Percentiles rank a stretch among this genome's conserved stretches.
phyloP scores from a whole-genome alignment of 2,113 vertebrate genomes.

The Planiliza haematocheilus region DNA sequence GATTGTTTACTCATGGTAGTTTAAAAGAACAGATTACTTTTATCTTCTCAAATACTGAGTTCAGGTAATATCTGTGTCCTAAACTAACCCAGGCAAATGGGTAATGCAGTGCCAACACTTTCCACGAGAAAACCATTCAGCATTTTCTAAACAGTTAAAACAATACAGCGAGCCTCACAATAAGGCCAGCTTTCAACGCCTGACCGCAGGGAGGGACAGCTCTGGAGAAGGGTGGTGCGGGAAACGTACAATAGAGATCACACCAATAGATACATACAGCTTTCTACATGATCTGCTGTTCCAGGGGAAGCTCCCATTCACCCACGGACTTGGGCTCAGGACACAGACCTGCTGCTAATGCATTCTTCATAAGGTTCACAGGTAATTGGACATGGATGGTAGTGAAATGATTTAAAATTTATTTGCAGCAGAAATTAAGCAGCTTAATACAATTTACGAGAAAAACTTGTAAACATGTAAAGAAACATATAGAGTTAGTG shows the following conservation, averaged over 20 bases:
- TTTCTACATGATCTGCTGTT: slow-evolving; percentile 43
- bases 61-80: slow-evolving; percentile 26
- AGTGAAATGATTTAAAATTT: background rate
- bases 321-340: slow-evolving; percentile 24
- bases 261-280: slow-evolving; percentile 59
- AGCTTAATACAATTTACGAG: too few species aligned
- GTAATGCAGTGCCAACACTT: slow-evolving; percentile 79
- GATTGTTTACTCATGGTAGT: background rate
- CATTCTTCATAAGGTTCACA: slow-evolving; percentile 53
- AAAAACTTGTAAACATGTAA: too few species aligned
- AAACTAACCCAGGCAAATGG: slow-evolving; percentile 48
- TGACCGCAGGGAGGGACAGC: slow-evolving; percentile 60
- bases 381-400: slow-evolving; percentile 26
- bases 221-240: slow-evolving; percentile 68
- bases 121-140: slow-evolving; percentile 78
- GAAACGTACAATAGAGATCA: slow-evolving; percentile 60
- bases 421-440: too few species aligned
- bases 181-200: slow-evolving; percentile 62
- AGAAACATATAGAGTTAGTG: too few species aligned
- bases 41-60: slow-evolving; percentile 14
- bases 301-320: slow-evolving; percentile 39
- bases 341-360: slow-evolving; percentile 52
- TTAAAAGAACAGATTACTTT: too few species aligned
- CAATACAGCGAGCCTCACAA: slow-evolving; percentile 71
- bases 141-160: slow-evolving; percentile 80